Evolutionary conservation across 2,888 invertebrate genomes (phyloP).

Genomic region (Pantelozetes paolii): DNA sequence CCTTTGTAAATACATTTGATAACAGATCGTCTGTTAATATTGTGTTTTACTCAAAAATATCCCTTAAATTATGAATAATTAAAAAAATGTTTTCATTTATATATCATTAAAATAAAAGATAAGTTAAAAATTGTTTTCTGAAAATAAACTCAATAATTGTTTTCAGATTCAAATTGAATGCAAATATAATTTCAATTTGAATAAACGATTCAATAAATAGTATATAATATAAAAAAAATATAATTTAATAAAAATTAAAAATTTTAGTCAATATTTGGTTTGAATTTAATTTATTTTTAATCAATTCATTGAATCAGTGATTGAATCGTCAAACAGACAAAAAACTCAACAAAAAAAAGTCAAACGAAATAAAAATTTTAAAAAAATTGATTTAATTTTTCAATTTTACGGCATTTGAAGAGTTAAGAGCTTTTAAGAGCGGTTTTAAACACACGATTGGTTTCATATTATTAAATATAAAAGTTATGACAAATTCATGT

Average conservation of each 20-base stretch:
- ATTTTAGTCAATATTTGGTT: neutral
- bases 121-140: neutral
- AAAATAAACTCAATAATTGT: neutral
- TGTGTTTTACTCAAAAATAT: conserved; percentile 28
- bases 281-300: too few species aligned
- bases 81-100: conserved; percentile 24
- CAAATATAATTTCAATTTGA: too few species aligned
- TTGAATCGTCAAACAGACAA: too few species aligned
- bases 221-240: conserved; percentile 3
- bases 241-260: neutral
- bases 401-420: too few species aligned
- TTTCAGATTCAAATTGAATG: conserved; percentile 7
- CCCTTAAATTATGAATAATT: conserved; percentile 15
- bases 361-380: too few species aligned
- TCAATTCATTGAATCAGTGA: too few species aligned
- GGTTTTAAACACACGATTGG: neutral
- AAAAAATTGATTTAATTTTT: too few species aligned
- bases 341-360: too few species aligned
- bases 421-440: too few species aligned
- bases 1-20: conserved; percentile 32
- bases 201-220: too few species aligned
- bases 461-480: neutral
- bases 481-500: neutral
- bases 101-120: conserved; percentile 4
- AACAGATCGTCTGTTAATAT: conserved; percentile 18